Base-by-base conservation (phyloP, 37 sponge, comb jelly and placozoan species). In the Petrosia ficiformis region DNA sequence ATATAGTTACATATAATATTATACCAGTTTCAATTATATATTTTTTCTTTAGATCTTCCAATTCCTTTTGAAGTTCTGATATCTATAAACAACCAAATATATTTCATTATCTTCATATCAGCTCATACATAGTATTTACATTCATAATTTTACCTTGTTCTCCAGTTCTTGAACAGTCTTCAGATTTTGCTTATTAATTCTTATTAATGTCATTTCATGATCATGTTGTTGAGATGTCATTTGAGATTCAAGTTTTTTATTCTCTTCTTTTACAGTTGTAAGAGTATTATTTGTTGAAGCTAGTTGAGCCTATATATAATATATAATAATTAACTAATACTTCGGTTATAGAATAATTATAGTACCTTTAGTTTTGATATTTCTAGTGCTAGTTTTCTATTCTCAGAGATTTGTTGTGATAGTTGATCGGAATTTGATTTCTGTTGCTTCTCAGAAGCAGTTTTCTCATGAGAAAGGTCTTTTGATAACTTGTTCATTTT, bases 351-450 rank as follows among this genome's bases (percentile, higher is more conserved):
- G n/a, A 71, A 3, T 0, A 1, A 16, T 25, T 59, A 6, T 14
- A 19, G 14, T 48, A 84, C 85, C 67, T 84, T 84, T 11, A 84
- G 41, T 63, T 84, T 84, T 2, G 78, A 77, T 52, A 84, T 72
- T 63, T 84, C 78, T 24, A 84, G 42, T 1, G 72, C 78, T 56
- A 84, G 58, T 77, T 84, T 84, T 41, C 77, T 77, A 67, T 77
- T 77, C 25, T 84, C 85, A 10, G 78, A 24, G 2, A 67, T 63
- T 39, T 84, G 78, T 11, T 84, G 85, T 36, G 67, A 30, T 0
- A 70, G 33, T 33, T 77, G 85, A 38, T 30, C 70, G 26, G 73
- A 39, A 31, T 29, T 19, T 2, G 38, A 34, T 59, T 77, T 84
- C 40, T 84, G 77, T 25, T 59, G 29, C 28, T 71, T 42, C 3